These are phyloP conservation scores for Helostoma temminkii DNA, from an alignment of 2,797 vertebrate genomes.

Conservation along the genomic window DNA sequence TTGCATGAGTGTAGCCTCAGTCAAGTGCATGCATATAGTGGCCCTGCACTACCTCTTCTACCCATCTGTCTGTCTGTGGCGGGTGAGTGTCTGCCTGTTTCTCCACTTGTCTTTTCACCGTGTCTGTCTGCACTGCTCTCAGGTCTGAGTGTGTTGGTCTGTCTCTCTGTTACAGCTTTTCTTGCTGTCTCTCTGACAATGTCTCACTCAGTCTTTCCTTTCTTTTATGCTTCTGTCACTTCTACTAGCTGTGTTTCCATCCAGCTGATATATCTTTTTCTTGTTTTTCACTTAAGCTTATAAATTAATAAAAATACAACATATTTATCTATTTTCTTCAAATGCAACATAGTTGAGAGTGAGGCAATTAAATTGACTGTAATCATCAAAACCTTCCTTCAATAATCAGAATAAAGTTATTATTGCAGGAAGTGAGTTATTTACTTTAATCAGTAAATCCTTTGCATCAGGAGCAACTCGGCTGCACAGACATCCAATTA, in stretches of 20 bases:
- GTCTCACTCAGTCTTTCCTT: conserved; percentile 12
- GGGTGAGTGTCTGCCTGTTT: conserved; percentile 22
- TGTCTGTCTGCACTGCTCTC: conserved; percentile 44
- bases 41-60: conserved; percentile 78
- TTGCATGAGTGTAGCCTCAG: conserved; percentile 83
- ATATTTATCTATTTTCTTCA: background rate
- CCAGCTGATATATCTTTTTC: background rate
- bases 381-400: too few species aligned
- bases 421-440: too few species aligned
- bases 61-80: conserved; percentile 30
- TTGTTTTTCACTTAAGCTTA: background rate
- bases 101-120: conserved; percentile 19
- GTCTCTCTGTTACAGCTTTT: conserved; percentile 21
- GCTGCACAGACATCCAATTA: too few species aligned
- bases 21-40: conserved; percentile 79
- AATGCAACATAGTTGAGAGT: too few species aligned
- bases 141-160: conserved; percentile 33
- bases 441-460: too few species aligned
- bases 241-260: conserved; percentile 57
- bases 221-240: conserved; percentile 15
- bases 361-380: too few species aligned
- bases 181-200: conserved; percentile 13
- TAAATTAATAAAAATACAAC: conserved; percentile 11
- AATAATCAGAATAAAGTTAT: too few species aligned
- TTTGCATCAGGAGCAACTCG: too few species aligned